Evolutionary conservation across 2,113 vertebrate genomes (phyloP), one percentile per base, ranked within the genome.

Genomic region (Poeciliopsis turrubarensis): DNA sequence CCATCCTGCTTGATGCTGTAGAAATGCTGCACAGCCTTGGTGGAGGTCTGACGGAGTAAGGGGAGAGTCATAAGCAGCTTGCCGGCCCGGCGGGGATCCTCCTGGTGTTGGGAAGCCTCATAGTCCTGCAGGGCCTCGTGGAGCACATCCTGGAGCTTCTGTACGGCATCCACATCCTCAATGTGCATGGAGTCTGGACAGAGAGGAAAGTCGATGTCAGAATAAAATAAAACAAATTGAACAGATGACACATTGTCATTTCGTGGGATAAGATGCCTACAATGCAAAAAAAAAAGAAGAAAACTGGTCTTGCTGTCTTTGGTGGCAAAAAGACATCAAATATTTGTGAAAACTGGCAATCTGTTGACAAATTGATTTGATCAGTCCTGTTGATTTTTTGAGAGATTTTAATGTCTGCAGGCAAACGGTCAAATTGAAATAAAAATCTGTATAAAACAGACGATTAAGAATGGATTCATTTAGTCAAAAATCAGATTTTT

Each of bases 1-100:
- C 98, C 98, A 93, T 99, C 98, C 81, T 99, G 97, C 95, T 99
- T 99, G 95, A 99, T 97, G 95, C 97, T 99, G 96, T 99, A 99
- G 95, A 99, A 99, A 91, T 99, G 98, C 92, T 99, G 98, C 92
- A 99, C 98, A 0, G 98, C 98, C 95, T 98, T 99, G 92, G 97
- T 98, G 90, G 98, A 97, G 32, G 97, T 99, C 96, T 99, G 98
- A 89, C 98, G 95, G 73, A 99, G 97, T 62, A 99, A 95, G 0
- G 98, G 98, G 83, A 99, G 96, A 17, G 98, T 99, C 98, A 99
- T 99, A 89, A 99, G 94, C 94, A 99, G 95, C 93, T 99, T 99
- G 90, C 98, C 98, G 0, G 97, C 97, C 10, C 98, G 94, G 54
- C 98, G 97, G 3, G 97, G 97, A 86, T 99, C 98, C 88, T 99